phyloP scores from a whole-genome alignment of 2,113 vertebrate species.

The Hippocampus zosterae region DNA sequence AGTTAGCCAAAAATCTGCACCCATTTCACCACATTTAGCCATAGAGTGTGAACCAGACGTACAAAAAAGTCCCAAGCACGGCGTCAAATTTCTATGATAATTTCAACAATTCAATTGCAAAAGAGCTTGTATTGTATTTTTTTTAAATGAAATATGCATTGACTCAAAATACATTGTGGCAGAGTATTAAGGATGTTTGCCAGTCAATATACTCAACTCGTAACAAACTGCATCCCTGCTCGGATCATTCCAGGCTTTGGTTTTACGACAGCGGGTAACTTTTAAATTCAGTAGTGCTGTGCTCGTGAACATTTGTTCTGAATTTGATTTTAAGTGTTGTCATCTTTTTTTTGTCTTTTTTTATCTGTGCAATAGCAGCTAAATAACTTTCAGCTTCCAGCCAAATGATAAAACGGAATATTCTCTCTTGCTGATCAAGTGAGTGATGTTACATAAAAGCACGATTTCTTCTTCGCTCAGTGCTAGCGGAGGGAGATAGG shows the following conservation, averaged over 20 bases:
- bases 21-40: no score
- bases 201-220: neutral
- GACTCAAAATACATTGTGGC: no score
- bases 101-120: no score
- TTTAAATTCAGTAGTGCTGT: neutral
- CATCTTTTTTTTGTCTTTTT: neutral
- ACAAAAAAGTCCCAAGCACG: no score
- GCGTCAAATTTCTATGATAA: no score
- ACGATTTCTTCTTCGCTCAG: neutral
- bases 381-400: neutral
- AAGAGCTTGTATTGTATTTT: no score
- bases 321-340: neutral
- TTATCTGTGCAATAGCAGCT: neutral
- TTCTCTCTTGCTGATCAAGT: neutral
- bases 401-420: neutral
- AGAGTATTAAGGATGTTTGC: no score
- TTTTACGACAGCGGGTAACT: neutral
- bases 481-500: constrained; percentile 32
- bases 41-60: no score
- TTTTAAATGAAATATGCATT: no score
- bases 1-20: no score
- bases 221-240: neutral
- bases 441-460: constrained; percentile 6
- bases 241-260: neutral
- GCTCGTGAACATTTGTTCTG: neutral